Percentiles rank a stretch among this genome's conserved stretches.
Evolutionary conservation across 2,888 invertebrate genomes (phyloP).

Genomic region (Drosophila nr. fundita): DNA sequence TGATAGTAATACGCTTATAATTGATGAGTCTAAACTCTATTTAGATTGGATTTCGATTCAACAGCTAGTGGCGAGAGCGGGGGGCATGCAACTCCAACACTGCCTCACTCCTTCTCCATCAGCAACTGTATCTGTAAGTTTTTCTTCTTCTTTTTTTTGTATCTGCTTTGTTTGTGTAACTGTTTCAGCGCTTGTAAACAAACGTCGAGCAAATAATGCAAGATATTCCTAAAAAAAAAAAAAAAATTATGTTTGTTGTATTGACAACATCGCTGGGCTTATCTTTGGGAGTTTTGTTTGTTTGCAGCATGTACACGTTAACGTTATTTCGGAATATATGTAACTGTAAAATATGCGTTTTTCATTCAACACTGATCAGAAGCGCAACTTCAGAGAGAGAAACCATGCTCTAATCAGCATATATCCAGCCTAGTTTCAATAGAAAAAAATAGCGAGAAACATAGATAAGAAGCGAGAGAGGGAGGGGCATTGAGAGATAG

Average conservation of each 20-base stretch:
- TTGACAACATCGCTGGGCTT: slow-evolving; percentile 68
- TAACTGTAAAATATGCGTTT: slow-evolving; percentile 14
- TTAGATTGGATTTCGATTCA: slow-evolving; percentile 36
- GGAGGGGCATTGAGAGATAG: not conserved
- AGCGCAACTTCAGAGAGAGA: slow-evolving; percentile 10
- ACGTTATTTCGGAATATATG: slow-evolving; percentile 34
- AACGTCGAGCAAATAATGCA: slow-evolving; percentile 58
- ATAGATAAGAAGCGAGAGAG: not conserved
- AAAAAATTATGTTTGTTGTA: slow-evolving; percentile 58
- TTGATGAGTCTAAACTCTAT: slow-evolving; percentile 42
- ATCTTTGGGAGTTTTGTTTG: slow-evolving; percentile 47
- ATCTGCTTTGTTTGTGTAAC: slow-evolving; percentile 58
- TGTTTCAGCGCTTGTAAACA: slow-evolving; percentile 67
- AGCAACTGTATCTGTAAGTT: slow-evolving; percentile 24
- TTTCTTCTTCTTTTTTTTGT: not conserved
- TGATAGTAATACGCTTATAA: slow-evolving; percentile 34
- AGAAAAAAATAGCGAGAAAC: not conserved
- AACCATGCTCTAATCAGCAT: slow-evolving; percentile 8
- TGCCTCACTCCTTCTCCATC: not conserved
- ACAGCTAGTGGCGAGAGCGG: not conserved
- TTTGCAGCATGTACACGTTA: slow-evolving; percentile 46
- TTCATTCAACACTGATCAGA: slow-evolving; percentile 4
- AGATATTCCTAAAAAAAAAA: slow-evolving; percentile 33
- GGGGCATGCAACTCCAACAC: slow-evolving; percentile 6
- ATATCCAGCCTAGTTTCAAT: slow-evolving; percentile 1